These are phyloP conservation scores for Megalops atlanticus DNA, from an alignment of 2,113 vertebrate species.

Conservation along the genomic window DNA sequence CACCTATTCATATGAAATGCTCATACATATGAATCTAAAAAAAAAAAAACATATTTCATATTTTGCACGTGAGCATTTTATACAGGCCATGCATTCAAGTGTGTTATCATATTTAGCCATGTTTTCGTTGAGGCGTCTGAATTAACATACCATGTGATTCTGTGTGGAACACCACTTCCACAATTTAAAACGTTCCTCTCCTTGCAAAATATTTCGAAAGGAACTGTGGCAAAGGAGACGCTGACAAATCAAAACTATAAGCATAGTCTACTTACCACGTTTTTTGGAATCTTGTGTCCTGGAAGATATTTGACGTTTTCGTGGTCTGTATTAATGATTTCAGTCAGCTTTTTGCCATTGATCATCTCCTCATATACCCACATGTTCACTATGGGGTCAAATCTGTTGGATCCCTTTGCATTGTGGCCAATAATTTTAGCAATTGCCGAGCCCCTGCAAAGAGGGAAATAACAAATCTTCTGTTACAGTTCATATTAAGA, in stretches of 20 bases:
- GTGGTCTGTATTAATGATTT: conserved; percentile 80
- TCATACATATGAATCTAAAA: too few species aligned
- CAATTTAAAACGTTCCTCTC: neutral
- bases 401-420: conserved; percentile 70
- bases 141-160: too few species aligned
- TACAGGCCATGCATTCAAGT: too few species aligned
- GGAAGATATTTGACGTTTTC: conserved; percentile 83
- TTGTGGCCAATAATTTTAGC: conserved; percentile 80
- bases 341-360: conserved; percentile 71
- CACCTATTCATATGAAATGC: too few species aligned
- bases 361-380: conserved; percentile 84
- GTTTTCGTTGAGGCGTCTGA: too few species aligned
- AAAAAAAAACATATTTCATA: too few species aligned
- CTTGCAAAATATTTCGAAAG: conserved; percentile 8
- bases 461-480: neutral
- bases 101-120: too few species aligned
- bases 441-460: conserved; percentile 75
- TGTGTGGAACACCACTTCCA: neutral
- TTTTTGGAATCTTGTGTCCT: conserved; percentile 76
- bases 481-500: too few species aligned
- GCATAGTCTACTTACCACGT: conserved; percentile 69
- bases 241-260: neutral
- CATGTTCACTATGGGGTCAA: conserved; percentile 77
- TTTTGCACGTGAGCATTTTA: too few species aligned
- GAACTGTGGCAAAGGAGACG: neutral